Evolutionary conservation across 2,888 invertebrate genomes (phyloP).

Genomic region (Ecdyonurus torrentis): DNA sequence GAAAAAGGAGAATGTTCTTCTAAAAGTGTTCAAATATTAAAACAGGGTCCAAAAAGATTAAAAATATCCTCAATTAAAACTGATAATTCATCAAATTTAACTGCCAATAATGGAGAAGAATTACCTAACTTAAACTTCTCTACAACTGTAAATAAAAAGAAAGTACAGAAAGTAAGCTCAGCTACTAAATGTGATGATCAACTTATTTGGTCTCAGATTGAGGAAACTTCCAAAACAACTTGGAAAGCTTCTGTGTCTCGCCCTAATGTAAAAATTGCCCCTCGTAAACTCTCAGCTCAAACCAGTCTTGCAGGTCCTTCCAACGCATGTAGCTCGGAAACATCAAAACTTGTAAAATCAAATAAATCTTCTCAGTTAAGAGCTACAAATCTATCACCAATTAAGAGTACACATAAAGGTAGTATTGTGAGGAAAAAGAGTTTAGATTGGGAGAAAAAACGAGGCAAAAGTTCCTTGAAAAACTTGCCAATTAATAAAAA

Average conservation of each 20-base stretch:
- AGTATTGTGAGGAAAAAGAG: not conserved
- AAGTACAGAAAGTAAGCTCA: not conserved
- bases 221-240: not conserved
- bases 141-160: not conserved
- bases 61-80: not conserved
- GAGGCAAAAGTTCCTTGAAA: not conserved
- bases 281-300: not conserved
- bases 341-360: not conserved
- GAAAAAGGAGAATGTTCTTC: not conserved
- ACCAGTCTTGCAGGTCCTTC: not conserved
- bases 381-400: not conserved
- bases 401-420: not conserved
- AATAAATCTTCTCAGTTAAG: not conserved
- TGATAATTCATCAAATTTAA: not conserved
- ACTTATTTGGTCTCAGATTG: not conserved
- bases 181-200: not conserved
- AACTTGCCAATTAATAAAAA: not conserved
- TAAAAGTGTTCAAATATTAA: not conserved
- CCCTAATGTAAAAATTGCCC: not conserved
- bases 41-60: not conserved
- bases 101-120: not conserved
- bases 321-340: not conserved
- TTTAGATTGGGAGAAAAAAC: constrained; percentile 1
- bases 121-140: no score
- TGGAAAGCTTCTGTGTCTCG: not conserved